A percentile compares a stretch with the other conserved stretches of the same genome.
phyloP scores from a whole-genome alignment of 2,113 vertebrate genomes.

The Xyrauchen texanus region DNA sequence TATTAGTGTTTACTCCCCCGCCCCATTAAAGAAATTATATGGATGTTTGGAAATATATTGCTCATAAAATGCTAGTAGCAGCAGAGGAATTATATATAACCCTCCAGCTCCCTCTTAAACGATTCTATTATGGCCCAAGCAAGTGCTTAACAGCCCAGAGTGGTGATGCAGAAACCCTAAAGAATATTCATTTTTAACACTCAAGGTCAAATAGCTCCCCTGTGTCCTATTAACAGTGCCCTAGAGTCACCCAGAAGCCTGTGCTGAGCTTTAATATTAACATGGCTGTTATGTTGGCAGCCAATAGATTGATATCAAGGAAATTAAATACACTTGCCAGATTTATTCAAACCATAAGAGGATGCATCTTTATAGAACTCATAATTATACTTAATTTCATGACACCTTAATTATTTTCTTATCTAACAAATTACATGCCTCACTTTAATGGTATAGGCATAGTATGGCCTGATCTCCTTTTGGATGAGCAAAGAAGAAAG shows the following conservation, averaged over 20 bases:
- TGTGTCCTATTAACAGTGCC: slow-evolving; percentile 31
- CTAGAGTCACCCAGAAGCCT: background rate
- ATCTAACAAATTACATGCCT: too few species aligned
- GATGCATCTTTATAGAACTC: too few species aligned
- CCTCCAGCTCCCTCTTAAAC: slow-evolving; percentile 21
- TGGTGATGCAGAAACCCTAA: slow-evolving; percentile 43
- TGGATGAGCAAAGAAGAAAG: too few species aligned
- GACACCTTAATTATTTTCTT: too few species aligned
- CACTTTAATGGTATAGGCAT: too few species aligned
- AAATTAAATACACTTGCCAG: slow-evolving; percentile 27
- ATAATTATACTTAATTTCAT: too few species aligned
- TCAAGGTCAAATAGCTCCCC: slow-evolving; percentile 53
- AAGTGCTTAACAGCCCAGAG: slow-evolving; percentile 30
- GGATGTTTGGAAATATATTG: slow-evolving; percentile 14
- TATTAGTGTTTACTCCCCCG: background rate
- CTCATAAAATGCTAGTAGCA: slow-evolving; percentile 7
- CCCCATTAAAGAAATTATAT: slow-evolving; percentile 14
- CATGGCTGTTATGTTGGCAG: slow-evolving; percentile 32
- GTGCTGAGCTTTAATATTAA: slow-evolving; percentile 44
- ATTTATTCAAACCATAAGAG: background rate
- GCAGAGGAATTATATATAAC: slow-evolving; percentile 17
- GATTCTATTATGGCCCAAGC: slow-evolving; percentile 19
- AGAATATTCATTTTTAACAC: slow-evolving; percentile 49
- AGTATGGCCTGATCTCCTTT: too few species aligned
- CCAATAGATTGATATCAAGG: background rate